These are phyloP conservation scores for Sclerurus mexicanus DNA, from an alignment of 2,113 vertebrate genomes.

Conservation along the genomic window DNA sequence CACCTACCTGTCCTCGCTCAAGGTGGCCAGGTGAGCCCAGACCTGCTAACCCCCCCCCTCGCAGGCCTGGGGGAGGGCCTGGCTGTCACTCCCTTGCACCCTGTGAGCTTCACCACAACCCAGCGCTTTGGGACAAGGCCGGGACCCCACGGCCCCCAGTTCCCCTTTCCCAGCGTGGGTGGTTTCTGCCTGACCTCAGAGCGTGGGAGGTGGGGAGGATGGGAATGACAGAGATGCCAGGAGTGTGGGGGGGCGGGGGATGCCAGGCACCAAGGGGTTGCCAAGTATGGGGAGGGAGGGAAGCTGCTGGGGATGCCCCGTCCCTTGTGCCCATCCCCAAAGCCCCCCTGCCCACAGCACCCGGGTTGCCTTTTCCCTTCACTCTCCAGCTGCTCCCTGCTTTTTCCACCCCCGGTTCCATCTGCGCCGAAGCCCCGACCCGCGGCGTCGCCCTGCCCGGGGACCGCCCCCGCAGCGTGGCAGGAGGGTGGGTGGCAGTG, in stretches of 20 bases:
- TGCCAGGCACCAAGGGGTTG: not conserved
- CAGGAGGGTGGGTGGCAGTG: not conserved
- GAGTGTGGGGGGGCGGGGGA: not conserved
- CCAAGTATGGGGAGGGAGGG: not conserved
- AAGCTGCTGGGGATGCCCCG: not conserved
- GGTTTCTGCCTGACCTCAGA: not conserved
- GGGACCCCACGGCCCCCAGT: not conserved
- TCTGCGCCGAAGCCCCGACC: not conserved
- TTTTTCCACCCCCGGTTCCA: not conserved
- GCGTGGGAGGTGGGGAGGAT: not conserved
- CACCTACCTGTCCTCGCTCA: slow-evolving; percentile 91
- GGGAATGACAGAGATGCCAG: not conserved
- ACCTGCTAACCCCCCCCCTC: not conserved
- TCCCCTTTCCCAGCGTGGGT: not conserved
- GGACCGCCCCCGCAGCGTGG: not conserved
- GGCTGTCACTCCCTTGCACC: fast-evolving
- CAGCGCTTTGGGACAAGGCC: fast-evolving
- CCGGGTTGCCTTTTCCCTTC: not conserved
- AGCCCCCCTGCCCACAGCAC: fast-evolving
- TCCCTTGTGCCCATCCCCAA: not conserved
- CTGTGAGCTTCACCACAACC: fast-evolving
- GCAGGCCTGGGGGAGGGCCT: fast-evolving
- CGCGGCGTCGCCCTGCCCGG: not conserved
- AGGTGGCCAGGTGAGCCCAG: slow-evolving; percentile 84
- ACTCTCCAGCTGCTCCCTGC: not conserved